Percentiles rank a stretch among this genome's conserved stretches.
These are phyloP conservation scores for Blera fallax DNA, from an alignment of 2,888 invertebrate species.

Conservation along the genomic window DNA sequence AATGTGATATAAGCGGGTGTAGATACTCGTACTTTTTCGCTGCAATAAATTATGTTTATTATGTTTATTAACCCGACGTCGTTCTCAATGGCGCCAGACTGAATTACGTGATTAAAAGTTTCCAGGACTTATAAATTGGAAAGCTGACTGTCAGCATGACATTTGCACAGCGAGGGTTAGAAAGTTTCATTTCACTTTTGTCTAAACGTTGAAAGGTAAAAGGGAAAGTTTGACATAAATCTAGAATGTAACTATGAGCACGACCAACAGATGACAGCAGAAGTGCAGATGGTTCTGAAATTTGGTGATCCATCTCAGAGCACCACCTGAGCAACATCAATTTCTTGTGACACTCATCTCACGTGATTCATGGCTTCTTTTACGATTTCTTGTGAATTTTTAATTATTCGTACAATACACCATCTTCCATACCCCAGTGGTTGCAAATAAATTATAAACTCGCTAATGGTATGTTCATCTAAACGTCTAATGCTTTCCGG, in stretches of 20 bases:
- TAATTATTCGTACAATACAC: neutral
- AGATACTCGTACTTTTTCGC: conserved; percentile 3
- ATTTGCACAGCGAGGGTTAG: neutral
- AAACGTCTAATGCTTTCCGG: conserved; percentile 20
- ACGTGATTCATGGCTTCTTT: neutral
- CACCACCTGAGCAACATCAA: neutral
- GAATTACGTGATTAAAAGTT: conserved; percentile 50
- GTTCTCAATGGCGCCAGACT: conserved; percentile 43
- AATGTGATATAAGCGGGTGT: neutral
- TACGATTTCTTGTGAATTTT: neutral
- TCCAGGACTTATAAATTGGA: neutral
- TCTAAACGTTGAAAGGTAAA: neutral
- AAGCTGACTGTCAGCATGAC: neutral
- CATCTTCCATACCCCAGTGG: neutral
- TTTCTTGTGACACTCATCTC: neutral
- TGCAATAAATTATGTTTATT: conserved; percentile 51
- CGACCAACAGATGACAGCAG: no score
- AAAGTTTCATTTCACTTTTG: conserved; percentile 1
- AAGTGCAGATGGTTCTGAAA: neutral
- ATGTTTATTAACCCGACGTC: conserved; percentile 37
- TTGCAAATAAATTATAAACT: conserved; percentile 10
- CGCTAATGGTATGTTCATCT: conserved; percentile 32
- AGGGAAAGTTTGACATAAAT: conserved; percentile 2
- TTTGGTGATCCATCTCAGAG: neutral
- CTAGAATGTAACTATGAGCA: no score